Evolutionary conservation across 2,888 invertebrate species (phyloP).

Genomic region (Megastigmus dorsalis): DNA sequence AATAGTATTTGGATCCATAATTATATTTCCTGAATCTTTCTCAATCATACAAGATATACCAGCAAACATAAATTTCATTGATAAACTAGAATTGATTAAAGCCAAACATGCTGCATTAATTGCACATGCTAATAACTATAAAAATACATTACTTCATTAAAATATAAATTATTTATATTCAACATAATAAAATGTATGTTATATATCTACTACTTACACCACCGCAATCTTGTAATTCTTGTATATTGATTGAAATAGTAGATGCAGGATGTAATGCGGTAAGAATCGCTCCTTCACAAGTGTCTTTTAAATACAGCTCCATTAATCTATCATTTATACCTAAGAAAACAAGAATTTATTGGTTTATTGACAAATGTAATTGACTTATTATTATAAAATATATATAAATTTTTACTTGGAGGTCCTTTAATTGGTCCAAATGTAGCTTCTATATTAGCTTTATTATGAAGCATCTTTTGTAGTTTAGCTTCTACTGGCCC

Average conservation of each 20-base stretch:
- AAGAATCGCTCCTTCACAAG: constrained; percentile 84
- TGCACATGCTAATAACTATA: constrained; percentile 85
- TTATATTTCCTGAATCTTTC: constrained; percentile 76
- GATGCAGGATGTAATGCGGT: constrained; percentile 87
- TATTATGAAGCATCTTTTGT: constrained; percentile 85
- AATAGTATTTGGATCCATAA: constrained; percentile 79
- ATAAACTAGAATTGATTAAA: constrained; percentile 87
- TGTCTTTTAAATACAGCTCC: constrained; percentile 85
- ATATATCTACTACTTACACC: constrained; percentile 78
- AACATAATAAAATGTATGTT: background rate
- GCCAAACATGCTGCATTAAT: constrained; percentile 90
- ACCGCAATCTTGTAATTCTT: constrained; percentile 90
- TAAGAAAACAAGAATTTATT: constrained; percentile 62
- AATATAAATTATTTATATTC: background rate
- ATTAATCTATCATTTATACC: constrained; percentile 82
- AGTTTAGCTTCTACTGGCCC: constrained; percentile 89
- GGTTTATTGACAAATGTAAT: constrained; percentile 39
- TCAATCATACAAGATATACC: constrained; percentile 85
- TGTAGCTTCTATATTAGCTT: constrained; percentile 85
- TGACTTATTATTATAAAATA: background rate
- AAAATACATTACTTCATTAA: constrained; percentile 55
- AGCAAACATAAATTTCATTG: constrained; percentile 88
- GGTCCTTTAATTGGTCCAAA: constrained; percentile 83
- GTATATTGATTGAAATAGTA: constrained; percentile 85
- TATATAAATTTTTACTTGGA: constrained; percentile 75